Evolutionary conservation across 2,113 vertebrate species (phyloP).

Genomic region (Dryoscopus gambensis): DNA sequence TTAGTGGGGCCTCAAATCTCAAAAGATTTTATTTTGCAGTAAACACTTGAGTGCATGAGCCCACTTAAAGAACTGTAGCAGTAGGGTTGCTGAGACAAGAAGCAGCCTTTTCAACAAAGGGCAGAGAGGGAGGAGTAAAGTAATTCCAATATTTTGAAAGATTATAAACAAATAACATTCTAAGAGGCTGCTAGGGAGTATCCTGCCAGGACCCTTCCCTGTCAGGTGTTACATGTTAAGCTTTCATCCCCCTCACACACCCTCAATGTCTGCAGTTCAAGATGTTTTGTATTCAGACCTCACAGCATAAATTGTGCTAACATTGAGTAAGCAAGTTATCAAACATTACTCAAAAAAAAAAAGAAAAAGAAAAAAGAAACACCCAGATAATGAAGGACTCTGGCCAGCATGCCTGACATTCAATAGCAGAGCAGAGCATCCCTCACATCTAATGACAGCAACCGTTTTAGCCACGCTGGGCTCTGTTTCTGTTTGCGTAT

Average conservation of each 20-base stretch:
- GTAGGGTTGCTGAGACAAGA: neutral
- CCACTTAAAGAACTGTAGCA: neutral
- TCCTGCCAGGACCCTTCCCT: neutral
- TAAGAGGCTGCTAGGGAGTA: neutral
- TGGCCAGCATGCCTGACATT: neutral
- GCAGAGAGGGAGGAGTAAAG: neutral
- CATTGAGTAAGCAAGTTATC: neutral
- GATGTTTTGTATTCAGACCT: neutral
- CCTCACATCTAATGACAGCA: neutral
- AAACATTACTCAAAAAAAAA: neutral
- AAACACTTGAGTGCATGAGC: neutral
- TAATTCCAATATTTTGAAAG: neutral
- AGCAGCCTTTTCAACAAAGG: neutral
- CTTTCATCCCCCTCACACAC: neutral
- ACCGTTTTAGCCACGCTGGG: neutral
- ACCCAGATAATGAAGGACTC: neutral
- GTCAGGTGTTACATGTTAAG: slow-evolving; percentile 16
- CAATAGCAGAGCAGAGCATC: neutral
- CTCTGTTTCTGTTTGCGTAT: neutral
- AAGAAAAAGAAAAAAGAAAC: neutral
- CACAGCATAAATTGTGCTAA: neutral
- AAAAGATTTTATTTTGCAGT: neutral
- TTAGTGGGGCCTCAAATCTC: neutral
- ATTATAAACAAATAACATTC: neutral
- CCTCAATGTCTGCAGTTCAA: neutral